These are phyloP conservation scores for Tuberolachnus salignus DNA, from an alignment of 2,888 invertebrate species.

Conservation along the genomic window DNA sequence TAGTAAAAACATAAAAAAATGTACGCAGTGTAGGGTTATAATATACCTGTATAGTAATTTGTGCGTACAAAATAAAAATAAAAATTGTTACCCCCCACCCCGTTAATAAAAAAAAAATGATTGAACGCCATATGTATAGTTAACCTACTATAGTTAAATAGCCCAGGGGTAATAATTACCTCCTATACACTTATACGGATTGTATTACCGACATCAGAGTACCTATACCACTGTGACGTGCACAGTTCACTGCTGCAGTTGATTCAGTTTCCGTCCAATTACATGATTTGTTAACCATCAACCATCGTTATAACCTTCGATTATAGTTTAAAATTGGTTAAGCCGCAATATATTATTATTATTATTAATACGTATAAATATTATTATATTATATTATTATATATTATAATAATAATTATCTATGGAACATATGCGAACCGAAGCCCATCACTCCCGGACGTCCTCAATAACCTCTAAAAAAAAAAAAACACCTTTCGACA, in stretches of 20 bases:
- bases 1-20: too few relatives aligned
- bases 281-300: constrained; percentile 20
- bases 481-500: constrained; percentile 6
- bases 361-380: constrained; percentile 8
- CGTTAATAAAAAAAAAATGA: constrained; percentile 23
- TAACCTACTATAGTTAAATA: background rate
- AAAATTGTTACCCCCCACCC: background rate
- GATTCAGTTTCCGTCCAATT: constrained; percentile 36
- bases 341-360: background rate
- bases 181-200: constrained; percentile 9
- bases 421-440: constrained; percentile 33
- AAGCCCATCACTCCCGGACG: constrained; percentile 32
- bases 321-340: constrained; percentile 24
- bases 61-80: constrained; percentile 1
- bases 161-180: background rate
- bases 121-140: constrained; percentile 36
- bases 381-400: constrained; percentile 16
- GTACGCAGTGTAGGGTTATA: background rate
- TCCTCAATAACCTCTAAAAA: constrained; percentile 4
- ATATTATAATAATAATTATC: background rate
- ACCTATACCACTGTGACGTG: constrained; percentile 4
- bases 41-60: background rate
- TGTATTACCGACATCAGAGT: background rate
- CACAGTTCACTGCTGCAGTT: constrained; percentile 13
- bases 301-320: constrained; percentile 1